Evolutionary conservation across 2,113 vertebrate species (phyloP).

Genomic region (Porphyrio hochstetteri): DNA sequence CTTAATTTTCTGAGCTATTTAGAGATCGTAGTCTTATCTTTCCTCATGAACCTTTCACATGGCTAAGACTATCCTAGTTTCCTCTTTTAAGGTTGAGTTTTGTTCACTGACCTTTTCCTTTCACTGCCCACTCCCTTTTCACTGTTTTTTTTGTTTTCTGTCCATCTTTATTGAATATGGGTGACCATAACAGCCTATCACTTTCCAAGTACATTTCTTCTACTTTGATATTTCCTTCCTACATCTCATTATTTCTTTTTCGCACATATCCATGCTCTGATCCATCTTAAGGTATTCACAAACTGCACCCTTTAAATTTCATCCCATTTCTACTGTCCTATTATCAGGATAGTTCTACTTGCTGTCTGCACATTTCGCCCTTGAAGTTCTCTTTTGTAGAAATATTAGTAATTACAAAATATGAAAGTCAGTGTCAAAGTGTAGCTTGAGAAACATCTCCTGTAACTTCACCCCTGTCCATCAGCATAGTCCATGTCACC

Average conservation of each 20-base stretch:
- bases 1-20: background rate
- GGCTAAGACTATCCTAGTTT: background rate
- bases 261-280: background rate
- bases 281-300: background rate
- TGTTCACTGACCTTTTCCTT: background rate
- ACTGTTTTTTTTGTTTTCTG: background rate
- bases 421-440: background rate
- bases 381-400: background rate
- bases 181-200: background rate
- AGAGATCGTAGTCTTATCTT: background rate
- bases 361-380: background rate
- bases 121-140: background rate
- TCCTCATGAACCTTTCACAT: background rate
- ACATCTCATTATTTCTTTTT: background rate
- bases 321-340: background rate
- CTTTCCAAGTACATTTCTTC: background rate
- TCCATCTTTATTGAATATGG: background rate
- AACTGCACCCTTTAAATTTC: background rate
- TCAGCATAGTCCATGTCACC: background rate
- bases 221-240: background rate
- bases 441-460: background rate
- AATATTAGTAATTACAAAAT: background rate
- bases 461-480: background rate
- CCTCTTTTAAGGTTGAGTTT: background rate
- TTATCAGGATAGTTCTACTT: background rate